Percentiles rank a stretch among this genome's conserved stretches.
Conservation (phyloP, 2,797 vertebrate species). For the Sitta carolinensis region DNA sequence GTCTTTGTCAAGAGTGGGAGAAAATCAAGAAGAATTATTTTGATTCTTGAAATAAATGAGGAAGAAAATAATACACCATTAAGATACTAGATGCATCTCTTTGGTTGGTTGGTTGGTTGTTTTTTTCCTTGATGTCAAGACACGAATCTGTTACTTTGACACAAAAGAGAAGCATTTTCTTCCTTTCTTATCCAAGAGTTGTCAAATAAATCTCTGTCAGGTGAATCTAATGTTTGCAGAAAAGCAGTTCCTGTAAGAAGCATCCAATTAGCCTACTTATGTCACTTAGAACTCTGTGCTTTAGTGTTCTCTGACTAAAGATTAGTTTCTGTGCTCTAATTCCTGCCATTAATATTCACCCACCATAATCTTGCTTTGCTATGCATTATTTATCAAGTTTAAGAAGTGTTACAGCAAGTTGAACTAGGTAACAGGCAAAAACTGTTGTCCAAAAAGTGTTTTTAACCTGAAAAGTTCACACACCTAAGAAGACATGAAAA, state of each 20-base stretch:
- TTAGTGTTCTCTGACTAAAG: conserved; percentile 26
- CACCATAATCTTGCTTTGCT: not conserved
- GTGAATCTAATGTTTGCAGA: conserved; percentile 25
- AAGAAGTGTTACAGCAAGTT: not conserved
- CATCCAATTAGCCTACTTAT: conserved; percentile 58
- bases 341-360: conserved; percentile 51
- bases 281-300: conserved; percentile 26
- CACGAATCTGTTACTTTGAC: not conserved
- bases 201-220: conserved; percentile 45
- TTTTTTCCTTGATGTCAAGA: not conserved
- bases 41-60: not conserved
- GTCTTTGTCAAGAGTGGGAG: not conserved
- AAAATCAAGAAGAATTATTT: not conserved
- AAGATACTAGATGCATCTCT: not conserved
- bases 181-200: not conserved
- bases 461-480: not conserved
- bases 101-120: not conserved
- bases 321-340: conserved; percentile 27
- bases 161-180: not conserved
- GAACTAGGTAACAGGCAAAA: not conserved
- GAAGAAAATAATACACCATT: not conserved
- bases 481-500: not conserved
- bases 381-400: conserved; percentile 8
- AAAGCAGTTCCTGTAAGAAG: conserved; percentile 25
- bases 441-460: not conserved